Base-by-base conservation (phyloP, 2,888 invertebrate species). In the Lepidochitona cinerea region DNA sequence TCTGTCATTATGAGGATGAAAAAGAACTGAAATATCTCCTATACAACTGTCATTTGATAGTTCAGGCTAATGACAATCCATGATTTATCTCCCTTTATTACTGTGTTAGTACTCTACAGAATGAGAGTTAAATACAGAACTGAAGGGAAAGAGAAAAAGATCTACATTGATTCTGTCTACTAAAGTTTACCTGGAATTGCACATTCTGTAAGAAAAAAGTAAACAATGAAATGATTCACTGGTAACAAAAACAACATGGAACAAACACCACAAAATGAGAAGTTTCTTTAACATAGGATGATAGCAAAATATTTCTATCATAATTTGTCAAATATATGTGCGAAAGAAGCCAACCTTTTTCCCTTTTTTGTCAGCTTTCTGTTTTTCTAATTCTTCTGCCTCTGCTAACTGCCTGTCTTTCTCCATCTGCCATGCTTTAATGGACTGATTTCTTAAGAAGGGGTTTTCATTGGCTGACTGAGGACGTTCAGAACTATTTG, bases 341-440 rank as follows among this genome's bases (percentile, higher is more conserved):
- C 7, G 2, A 49, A 49, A 23, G 3, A 49, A n/a, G 49, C 41
- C 52, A 67, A 87, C 87, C 84, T 87, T 89, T 72, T 85, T 80
- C 14, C 82, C 64, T 71, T 85, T 70, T 70, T 81, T 89, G 36
- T 85, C 87, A 74, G 81, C 79, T 74, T 84, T 86, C 5, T 73
- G 78, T 69, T 80, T 78, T 72, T 89, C 89, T 71, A 86, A 86
- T 67, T 89, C 89, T 5, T 89, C 90, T 52, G 87, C 88, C 72
- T 89, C 89, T 7, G 81, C 79, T 65, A 83, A 85, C 0, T 83
- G n/a, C 64, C 76, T 78, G 7, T 88, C 88, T 74, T 85, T 85
- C 59, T 90, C 90, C 64, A 83, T 80, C 72, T 88, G 88, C 83
- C 80, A 82, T 0, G 89, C 89, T 75, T 90, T 90, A 59, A 90